Conservation (phyloP, 2,888 invertebrate genomes). For the Eurytoma adleriae region DNA sequence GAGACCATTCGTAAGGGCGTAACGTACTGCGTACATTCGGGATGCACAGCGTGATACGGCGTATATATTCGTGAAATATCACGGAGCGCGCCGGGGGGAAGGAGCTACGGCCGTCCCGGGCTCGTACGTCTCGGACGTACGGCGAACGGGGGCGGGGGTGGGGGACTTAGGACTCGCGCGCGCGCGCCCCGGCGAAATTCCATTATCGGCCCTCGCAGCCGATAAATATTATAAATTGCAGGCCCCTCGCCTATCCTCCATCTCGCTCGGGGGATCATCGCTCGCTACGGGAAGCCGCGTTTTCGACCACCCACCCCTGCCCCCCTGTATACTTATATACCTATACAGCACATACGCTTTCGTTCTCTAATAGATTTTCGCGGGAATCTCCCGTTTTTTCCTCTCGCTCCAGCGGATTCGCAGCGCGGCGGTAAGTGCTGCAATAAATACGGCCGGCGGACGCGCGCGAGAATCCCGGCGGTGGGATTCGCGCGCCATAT, state of each 20-base stretch:
- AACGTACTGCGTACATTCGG: not conserved
- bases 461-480: not conserved
- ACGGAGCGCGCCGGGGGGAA: not conserved
- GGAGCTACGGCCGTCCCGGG: not conserved
- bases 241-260: slow-evolving; percentile 35
- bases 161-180: slow-evolving; percentile 41
- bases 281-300: slow-evolving; percentile 25
- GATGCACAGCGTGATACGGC: slow-evolving; percentile 20
- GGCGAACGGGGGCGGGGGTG: not conserved
- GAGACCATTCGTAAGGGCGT: no score
- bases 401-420: not conserved
- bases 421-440: slow-evolving; percentile 9
- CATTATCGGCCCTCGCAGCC: slow-evolving; percentile 70
- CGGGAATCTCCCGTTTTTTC: slow-evolving; percentile 5
- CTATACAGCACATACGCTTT: no score
- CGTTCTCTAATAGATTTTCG: not conserved
- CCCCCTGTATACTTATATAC: no score
- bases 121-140: slow-evolving; percentile 19
- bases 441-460: slow-evolving; percentile 31
- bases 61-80: slow-evolving; percentile 46
- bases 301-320: not conserved
- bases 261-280: slow-evolving; percentile 40
- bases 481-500: no score
- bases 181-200: slow-evolving; percentile 65
- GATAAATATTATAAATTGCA: slow-evolving; percentile 75